Base-by-base conservation (phyloP, 2,797 vertebrate species). In the Paguma larvata region DNA sequence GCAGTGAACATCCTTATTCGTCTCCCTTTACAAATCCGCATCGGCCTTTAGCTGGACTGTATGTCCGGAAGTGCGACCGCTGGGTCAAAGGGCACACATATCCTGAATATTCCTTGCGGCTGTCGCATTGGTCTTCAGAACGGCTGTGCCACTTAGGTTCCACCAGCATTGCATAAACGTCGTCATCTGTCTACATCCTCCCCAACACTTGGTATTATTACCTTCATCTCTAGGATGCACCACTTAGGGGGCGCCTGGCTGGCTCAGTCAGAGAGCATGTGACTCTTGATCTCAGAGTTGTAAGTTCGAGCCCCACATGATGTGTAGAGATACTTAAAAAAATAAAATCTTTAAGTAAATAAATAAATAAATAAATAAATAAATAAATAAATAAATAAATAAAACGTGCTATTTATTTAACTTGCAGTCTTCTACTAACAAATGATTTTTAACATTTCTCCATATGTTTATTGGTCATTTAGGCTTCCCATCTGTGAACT, bases 401-500 rank as follows among this genome's bases (percentile, higher is more conserved):
- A 51, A 51, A 51, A 51, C 4, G 51, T 16, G 3, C 51, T 51
- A 79, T 3, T 48, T 87, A 44, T 84, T 89, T 51, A 59, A 73
- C 65, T 86, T 94, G 34, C 7, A 48, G 67, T 46, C 65, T 90
- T 84, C 62, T 91, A 25, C 19, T 72, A 70, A 48, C 18, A 78
- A 65, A 44, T 62, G 30, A 94, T 65, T 85, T 89, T 94, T 73
- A 89, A 62, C 80, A 89, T 96, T 88, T 79, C 70, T 84, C 84
- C 19, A 87, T 41, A 30, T 65, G 19, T 4, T 78, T 67, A 21
- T 51, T 84, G 70, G 38, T 25, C 16, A 21, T 73, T 95, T 70
- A 32, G 13, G 19, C 38, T 86, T 82, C 70, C 38, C 16, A 32
- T 68, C 80, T 70, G 30, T 63, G 16, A 84, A 67, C 32, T 32